Evolutionary conservation across 2,888 invertebrate species (phyloP).

Genomic region (Eristalis intricaria): DNA sequence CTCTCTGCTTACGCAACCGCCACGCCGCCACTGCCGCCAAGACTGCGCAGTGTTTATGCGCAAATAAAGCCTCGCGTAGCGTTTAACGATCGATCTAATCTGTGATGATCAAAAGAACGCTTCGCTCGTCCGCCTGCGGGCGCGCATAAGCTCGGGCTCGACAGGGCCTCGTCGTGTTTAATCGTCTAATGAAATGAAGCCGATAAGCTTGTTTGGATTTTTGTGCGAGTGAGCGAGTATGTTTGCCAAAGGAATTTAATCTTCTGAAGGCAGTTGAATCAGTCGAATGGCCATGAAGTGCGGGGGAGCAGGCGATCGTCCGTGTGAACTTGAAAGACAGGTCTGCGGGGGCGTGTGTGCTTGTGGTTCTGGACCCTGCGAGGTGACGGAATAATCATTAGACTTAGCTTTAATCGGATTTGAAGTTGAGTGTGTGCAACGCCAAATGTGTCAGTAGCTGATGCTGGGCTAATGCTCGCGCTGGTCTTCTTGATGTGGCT

Average conservation of each 20-base stretch:
- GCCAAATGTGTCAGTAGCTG: background rate
- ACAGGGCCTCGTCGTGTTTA: background rate
- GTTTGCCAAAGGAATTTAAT: background rate
- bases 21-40: too few species aligned
- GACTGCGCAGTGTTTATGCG: conserved; percentile 53
- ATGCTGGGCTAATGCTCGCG: background rate
- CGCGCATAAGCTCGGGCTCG: background rate
- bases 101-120: conserved; percentile 37
- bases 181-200: conserved; percentile 31
- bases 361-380: background rate
- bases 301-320: background rate
- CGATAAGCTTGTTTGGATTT: conserved; percentile 17
- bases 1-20: conserved; percentile 38
- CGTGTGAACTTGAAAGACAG: conserved; percentile 14
- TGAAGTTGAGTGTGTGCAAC: background rate
- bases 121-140: background rate
- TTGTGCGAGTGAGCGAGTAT: background rate
- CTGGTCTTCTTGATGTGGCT: background rate
- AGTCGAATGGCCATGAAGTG: conserved; percentile 1
- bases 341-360: conserved; percentile 23
- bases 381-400: background rate
- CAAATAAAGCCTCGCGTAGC: conserved; percentile 30
- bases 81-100: conserved; percentile 35
- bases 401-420: background rate
- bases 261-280: background rate